These are phyloP conservation scores for Corvus cornix DNA, from an alignment of 2,113 vertebrate species.

Conservation along the genomic window DNA sequence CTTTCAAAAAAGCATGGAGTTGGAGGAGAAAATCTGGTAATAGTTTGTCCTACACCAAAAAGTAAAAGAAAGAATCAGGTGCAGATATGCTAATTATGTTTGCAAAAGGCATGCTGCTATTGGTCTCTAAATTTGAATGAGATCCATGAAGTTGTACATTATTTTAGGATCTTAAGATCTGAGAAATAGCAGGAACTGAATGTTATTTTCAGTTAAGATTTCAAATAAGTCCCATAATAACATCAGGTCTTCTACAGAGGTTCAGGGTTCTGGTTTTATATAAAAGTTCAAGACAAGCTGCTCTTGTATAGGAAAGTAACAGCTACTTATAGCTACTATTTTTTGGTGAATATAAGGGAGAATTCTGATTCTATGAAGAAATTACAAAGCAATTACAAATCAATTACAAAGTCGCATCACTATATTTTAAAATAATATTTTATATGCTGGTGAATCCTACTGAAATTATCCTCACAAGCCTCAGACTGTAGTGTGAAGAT, in stretches of 20 bases:
- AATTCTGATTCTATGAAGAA: neutral
- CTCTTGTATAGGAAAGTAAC: neutral
- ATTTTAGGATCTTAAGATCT: neutral
- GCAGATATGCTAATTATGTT: neutral
- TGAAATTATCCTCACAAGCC: neutral
- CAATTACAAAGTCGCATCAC: neutral
- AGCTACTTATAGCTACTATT: neutral
- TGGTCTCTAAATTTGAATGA: neutral
- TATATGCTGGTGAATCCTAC: neutral
- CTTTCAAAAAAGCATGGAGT: neutral
- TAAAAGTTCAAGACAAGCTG: neutral
- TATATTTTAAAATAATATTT: neutral
- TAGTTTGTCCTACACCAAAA: neutral
- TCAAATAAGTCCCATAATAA: neutral
- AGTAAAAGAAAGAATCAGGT: neutral
- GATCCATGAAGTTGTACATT: neutral
- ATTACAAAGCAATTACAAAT: neutral
- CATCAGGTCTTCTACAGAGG: neutral
- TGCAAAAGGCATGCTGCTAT: neutral
- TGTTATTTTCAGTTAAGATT: neutral
- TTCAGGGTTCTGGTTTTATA: neutral
- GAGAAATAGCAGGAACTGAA: neutral
- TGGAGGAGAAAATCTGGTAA: neutral
- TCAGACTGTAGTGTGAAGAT: neutral
- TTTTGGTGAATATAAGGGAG: neutral